Conservation (phyloP, 1,140 invertebrate genomes). For the Cepaea nemoralis region DNA sequence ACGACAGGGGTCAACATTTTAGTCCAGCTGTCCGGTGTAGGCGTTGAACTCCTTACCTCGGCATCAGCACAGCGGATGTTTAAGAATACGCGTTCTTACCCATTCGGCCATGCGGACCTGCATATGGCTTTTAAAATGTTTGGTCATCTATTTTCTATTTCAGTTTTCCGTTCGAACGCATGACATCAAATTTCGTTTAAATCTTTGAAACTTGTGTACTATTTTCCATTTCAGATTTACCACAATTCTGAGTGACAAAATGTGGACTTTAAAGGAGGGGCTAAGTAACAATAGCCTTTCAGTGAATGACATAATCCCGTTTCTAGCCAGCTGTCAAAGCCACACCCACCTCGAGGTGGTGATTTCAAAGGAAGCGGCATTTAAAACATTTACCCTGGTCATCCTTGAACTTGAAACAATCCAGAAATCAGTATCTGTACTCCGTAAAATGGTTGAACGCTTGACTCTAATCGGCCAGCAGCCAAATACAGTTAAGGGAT, state of each 20-base stretch:
- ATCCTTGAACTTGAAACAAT: neutral
- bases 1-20: no score
- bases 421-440: neutral
- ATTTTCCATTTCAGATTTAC: neutral
- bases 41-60: no score
- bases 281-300: neutral
- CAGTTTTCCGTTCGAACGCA: no score
- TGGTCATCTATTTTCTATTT: no score
- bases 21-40: no score
- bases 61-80: no score
- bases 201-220: no score
- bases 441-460: neutral
- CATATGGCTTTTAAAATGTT: no score
- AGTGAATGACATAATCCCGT: neutral
- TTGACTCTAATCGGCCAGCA: neutral
- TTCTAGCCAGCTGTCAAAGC: neutral
- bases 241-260: neutral
- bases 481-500: neutral
- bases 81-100: no score
- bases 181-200: no score
- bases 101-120: no score
- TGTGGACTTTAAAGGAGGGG: neutral
- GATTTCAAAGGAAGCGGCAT: neutral
- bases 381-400: neutral
- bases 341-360: neutral